Conservation (phyloP, 2,888 invertebrate genomes). For the Scaptomyza flava region DNA sequence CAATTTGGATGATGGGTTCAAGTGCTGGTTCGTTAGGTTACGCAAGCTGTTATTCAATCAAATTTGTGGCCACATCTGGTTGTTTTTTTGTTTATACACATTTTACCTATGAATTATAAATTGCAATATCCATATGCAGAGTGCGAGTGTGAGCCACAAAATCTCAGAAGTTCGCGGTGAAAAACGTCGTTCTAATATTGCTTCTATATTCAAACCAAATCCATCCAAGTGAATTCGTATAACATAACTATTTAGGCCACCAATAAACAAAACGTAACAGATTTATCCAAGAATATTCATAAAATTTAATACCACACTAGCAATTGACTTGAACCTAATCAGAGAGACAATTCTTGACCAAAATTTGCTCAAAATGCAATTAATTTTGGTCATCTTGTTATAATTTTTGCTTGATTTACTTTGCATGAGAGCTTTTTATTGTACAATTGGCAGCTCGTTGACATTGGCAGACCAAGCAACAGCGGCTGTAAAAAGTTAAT, state of each 20-base stretch:
- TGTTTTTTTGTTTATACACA: constrained; percentile 33
- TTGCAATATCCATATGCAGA: constrained; percentile 15
- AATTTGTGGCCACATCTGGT: constrained; percentile 37
- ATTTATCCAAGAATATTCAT: background rate
- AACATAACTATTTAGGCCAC: background rate
- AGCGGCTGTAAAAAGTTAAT: constrained; percentile 53
- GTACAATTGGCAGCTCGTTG: constrained; percentile 32
- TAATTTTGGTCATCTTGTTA: constrained; percentile 12
- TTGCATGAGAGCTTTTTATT: constrained; percentile 12
- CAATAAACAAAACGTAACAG: background rate
- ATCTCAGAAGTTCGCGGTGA: background rate
- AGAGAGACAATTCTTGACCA: background rate
- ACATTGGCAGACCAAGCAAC: constrained; percentile 19
- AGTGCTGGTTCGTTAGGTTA: constrained; percentile 9
- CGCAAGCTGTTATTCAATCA: constrained; percentile 19
- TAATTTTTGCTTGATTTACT: constrained; percentile 19
- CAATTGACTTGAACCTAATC: constrained; percentile 14
- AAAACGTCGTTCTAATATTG: background rate
- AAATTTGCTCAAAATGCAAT: constrained; percentile 18
- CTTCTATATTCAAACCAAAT: background rate
- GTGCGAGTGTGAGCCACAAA: background rate
- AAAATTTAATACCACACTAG: background rate
- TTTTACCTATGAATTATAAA: constrained; percentile 42
- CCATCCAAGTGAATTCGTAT: background rate
- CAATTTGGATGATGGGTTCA: constrained; percentile 10